Conservation (phyloP, 2,113 vertebrate genomes). For the Sphyrna mokarran region DNA sequence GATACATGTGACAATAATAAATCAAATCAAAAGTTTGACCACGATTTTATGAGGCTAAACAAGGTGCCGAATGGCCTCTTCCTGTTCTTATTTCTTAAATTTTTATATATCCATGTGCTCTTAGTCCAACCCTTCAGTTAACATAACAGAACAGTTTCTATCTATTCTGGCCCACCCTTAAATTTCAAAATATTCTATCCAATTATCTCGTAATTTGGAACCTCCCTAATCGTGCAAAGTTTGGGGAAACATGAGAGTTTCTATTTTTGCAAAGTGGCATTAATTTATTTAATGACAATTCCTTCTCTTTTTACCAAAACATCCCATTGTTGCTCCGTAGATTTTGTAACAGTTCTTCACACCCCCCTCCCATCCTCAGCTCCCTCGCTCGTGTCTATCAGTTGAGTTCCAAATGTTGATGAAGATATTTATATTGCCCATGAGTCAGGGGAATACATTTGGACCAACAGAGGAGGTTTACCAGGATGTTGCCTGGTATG, state of each 20-base stretch:
- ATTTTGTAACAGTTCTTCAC: not conserved
- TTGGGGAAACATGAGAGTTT: not conserved
- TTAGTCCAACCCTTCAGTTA: not conserved
- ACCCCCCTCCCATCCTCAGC: not conserved
- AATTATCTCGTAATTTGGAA: not conserved
- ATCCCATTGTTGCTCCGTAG: not conserved
- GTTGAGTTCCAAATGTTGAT: not conserved
- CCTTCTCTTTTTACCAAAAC: not conserved
- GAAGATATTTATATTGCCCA: not conserved
- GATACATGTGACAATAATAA: no score
- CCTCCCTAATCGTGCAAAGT: not conserved
- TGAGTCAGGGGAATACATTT: not conserved
- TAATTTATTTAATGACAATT: not conserved
- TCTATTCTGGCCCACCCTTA: not conserved
- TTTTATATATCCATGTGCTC: not conserved
- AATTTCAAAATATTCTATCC: not conserved
- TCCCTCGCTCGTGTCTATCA: not conserved
- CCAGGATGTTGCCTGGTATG: no score
- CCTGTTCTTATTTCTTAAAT: no score
- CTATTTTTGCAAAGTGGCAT: not conserved
- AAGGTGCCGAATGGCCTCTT: no score
- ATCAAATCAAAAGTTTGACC: no score
- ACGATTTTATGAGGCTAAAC: no score
- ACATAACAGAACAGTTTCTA: not conserved
- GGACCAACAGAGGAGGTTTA: no score